Percentiles rank a stretch among this genome's conserved stretches.
Evolutionary conservation across 2,113 vertebrate species (phyloP).

Genomic region (Xyrauchen texanus): DNA sequence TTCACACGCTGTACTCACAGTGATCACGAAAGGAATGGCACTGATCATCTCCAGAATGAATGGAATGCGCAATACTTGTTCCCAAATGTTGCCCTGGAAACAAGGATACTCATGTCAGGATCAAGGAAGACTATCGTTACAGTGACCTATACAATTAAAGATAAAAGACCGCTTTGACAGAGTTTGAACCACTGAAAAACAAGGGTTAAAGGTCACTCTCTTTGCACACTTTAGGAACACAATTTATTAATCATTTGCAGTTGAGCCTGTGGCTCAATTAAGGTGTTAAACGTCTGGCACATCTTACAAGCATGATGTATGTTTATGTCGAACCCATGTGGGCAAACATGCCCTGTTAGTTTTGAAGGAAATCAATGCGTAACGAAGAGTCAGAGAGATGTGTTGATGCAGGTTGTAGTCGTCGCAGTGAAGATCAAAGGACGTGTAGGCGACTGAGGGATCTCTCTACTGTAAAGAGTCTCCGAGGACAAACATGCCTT

Average conservation of each 20-base stretch:
- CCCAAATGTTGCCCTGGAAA: constrained; percentile 85
- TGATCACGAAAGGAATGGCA: constrained; percentile 80
- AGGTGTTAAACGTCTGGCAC: constrained; percentile 53
- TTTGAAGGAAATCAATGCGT: constrained; percentile 66
- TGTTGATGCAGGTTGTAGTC: neutral
- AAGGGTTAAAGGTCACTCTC: constrained; percentile 26
- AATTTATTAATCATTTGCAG: constrained; percentile 41
- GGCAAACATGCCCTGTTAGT: constrained; percentile 62
- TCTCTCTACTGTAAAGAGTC: no score
- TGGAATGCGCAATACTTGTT: constrained; percentile 80
- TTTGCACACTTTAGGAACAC: constrained; percentile 23
- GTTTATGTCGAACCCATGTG: constrained; percentile 54
- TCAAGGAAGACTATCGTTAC: constrained; percentile 55
- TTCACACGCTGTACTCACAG: constrained; percentile 69
- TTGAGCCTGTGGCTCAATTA: constrained; percentile 51
- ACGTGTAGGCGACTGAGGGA: neutral
- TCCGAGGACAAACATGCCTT: constrained; percentile 9
- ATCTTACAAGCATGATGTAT: constrained; percentile 33
- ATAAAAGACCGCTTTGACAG: constrained; percentile 39
- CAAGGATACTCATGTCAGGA: constrained; percentile 42
- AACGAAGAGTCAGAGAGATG: neutral
- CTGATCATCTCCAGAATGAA: constrained; percentile 86
- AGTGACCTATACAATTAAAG: constrained; percentile 31
- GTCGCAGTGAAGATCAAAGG: neutral
- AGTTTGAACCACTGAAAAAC: constrained; percentile 9